Evolutionary conservation across 2,888 invertebrate genomes (phyloP), one percentile per base, ranked within the genome.

Genomic region (Eumacrocentrus americanus): DNA sequence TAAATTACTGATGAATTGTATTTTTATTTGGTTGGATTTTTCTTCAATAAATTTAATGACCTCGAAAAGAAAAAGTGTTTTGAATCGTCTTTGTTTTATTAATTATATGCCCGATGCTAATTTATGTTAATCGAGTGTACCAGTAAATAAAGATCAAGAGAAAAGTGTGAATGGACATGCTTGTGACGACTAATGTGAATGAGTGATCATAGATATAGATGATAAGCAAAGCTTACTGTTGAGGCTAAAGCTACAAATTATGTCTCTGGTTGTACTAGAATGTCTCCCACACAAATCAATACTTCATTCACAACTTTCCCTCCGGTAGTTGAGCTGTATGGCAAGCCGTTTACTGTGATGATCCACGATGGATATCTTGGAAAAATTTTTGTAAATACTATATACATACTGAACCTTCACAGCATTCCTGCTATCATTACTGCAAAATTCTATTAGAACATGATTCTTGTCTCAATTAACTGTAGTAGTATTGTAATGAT

Each of bases 271-370:
- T n/a, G 29, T 44, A 67, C 66, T 58, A 67, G 65, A 67, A 66
- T 68, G 63, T 66, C 68, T 70, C 70, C 66, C 67, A 70, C 72
- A 71, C 68, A 68, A 72, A 77, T 77, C 75, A 76, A 77, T 76
- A 74, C 74, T 75, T 75, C 75, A 76, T 77, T 77, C 75, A 74
- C 71, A 75, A 73, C 65, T 70, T 69, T 64, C 63, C 62, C 67
- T 62, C 62, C 50, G 62, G 37, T 22, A 52, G 59, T 63, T 62
- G 63, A 63, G 66, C 60, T 66, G 35, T 51, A 44, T 23, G 23
- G 12, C 22, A 5, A 7, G 20, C 23, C 14, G 14, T 42, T 46
- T 20, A 40, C 18, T 42, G 5, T 20, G 20, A 20, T 18, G 9
- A 18, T 7, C 11, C 18, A 2, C 20, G 42, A 42, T 42, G n/a